Evolutionary conservation across 2,888 invertebrate species (phyloP), one percentile per base, ranked within the genome.

Genomic region (Drosophila peninsularis): DNA sequence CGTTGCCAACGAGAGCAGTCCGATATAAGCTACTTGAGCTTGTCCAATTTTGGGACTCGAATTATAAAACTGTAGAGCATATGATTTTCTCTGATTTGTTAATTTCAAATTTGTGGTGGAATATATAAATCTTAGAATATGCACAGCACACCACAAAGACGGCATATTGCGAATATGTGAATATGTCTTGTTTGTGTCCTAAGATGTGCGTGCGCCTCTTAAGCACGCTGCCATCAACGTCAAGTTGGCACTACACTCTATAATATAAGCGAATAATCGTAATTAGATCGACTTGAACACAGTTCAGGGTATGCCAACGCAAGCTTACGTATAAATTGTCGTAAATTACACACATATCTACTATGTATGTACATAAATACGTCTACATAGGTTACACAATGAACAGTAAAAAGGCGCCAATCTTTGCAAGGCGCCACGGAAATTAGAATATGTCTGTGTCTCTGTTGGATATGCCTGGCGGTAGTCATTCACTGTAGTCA

Each of bases 261-360:
- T 82, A 79, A 64, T 47, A 34, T 53, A 62, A 45, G 13, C 36
- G 32, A 66, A 71, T 86, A 82, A 88, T 82, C 80, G 67, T 82
- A 82, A 88, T 76, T 85, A 72, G 80, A 88, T 82, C 73, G 72
- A 62, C 79, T 75, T 81, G 62, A 64, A 65, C 71, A 83, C 85
- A 84, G 7, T 5, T n/a, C 47, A 60, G 65, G 17, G 19, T 30
- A 42, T 19, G 13, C 54, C 34, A 47, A 13, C 41, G 19, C 39
- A 21, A 60, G 42, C 53, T 64, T 27, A 36, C 30, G 14, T 19
- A 21, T 4, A 7, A 53, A 30, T 42, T 24, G 42, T 5, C 44
- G 42, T 30, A 14, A 13, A 37, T 37, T 27, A 47, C 14, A 55
- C 24, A 54, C 32, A 52, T 37, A 54, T 36, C 14, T 24, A 24